phyloP scores from a whole-genome alignment of 2,888 invertebrate genomes.

The Cheilosia grossa region DNA sequence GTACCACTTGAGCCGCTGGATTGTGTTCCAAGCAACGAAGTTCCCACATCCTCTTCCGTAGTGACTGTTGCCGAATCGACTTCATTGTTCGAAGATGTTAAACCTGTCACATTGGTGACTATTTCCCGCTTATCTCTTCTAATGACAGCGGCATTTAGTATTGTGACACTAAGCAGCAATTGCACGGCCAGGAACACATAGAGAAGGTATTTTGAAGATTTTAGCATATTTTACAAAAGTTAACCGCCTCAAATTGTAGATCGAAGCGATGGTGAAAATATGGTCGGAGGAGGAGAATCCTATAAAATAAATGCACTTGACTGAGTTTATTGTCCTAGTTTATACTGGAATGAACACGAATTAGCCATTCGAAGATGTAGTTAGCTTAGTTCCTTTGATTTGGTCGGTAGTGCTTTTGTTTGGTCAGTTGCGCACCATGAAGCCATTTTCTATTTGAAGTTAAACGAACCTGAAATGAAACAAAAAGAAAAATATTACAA shows the following conservation, averaged over 20 bases:
- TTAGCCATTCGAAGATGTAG: constrained; percentile 28
- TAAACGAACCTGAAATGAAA: constrained; percentile 20
- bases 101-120: constrained; percentile 30
- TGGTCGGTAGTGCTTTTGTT: background rate
- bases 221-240: constrained; percentile 47
- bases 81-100: constrained; percentile 24
- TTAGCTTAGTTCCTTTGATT: constrained; percentile 19
- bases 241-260: background rate
- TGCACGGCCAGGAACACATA: constrained; percentile 20
- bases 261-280: background rate
- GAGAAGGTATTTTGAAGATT: constrained; percentile 15
- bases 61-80: constrained; percentile 5
- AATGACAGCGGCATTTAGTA: constrained; percentile 53
- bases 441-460: constrained; percentile 31
- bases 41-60: constrained; percentile 19
- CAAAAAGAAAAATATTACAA: background rate
- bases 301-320: constrained; percentile 25
- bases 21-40: constrained; percentile 8
- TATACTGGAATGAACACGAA: constrained; percentile 3
- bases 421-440: background rate
- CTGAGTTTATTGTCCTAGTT: constrained; percentile 12
- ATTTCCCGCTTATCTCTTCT: constrained; percentile 45
- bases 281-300: background rate
- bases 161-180: constrained; percentile 38
- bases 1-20: background rate